Evolutionary conservation across 2,113 vertebrate genomes (phyloP).

Genomic region (Coturnix japonica): DNA sequence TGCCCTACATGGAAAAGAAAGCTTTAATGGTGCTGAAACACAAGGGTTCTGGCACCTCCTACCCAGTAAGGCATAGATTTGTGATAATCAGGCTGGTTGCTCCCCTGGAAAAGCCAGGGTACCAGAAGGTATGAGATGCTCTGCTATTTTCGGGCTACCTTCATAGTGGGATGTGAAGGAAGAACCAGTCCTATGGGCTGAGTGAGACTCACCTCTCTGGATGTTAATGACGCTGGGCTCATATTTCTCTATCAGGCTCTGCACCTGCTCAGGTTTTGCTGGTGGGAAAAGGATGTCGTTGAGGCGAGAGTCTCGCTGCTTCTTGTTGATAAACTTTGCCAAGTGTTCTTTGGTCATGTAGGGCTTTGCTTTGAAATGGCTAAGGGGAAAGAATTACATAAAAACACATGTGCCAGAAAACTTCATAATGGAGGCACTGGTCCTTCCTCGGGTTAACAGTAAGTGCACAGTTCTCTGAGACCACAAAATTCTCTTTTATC

Average conservation of each 20-base stretch:
- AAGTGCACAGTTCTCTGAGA: not conserved
- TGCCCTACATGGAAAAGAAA: slow-evolving; percentile 79
- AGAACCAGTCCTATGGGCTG: not conserved
- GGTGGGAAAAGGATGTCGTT: slow-evolving; percentile 91
- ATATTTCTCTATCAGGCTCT: slow-evolving; percentile 93
- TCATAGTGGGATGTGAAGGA: rapidly evolving
- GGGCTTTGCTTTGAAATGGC: slow-evolving; percentile 89
- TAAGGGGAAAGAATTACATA: slow-evolving; percentile 48
- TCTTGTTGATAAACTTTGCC: slow-evolving; percentile 95
- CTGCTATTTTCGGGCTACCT: not conserved
- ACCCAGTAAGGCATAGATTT: too few species aligned
- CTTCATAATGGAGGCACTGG: not conserved
- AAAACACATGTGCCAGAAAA: not conserved
- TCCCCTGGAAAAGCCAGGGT: not conserved
- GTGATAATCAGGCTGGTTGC: not conserved
- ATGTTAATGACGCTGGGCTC: slow-evolving; percentile 85
- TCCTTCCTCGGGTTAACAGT: not conserved
- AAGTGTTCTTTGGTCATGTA: slow-evolving; percentile 97
- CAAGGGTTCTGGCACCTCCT: not conserved
- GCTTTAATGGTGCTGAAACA: not conserved
- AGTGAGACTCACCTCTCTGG: slow-evolving; percentile 86
- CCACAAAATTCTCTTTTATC: not conserved
- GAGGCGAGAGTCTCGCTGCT: slow-evolving; percentile 91
- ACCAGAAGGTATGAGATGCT: not conserved
- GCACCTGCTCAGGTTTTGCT: slow-evolving; percentile 88